Evolutionary conservation across 2,888 invertebrate species (phyloP).

Genomic region (Linnaemya tessellans): DNA sequence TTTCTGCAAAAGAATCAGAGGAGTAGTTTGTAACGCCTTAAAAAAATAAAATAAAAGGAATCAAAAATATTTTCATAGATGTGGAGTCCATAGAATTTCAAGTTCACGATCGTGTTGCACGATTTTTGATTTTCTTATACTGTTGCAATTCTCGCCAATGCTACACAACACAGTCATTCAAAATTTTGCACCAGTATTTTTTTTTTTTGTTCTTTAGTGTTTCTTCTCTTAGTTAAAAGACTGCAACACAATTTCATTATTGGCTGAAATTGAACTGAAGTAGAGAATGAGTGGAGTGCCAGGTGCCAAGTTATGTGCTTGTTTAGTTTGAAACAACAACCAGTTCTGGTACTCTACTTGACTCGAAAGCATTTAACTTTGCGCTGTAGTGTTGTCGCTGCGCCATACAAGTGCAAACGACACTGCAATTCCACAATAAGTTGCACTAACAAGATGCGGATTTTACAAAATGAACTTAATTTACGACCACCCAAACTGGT

Average conservation of each 20-base stretch:
- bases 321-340: slow-evolving; percentile 33
- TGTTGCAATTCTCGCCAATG: slow-evolving; percentile 30
- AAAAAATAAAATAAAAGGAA: slow-evolving; percentile 33
- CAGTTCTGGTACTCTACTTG: slow-evolving; percentile 43
- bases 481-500: slow-evolving; percentile 73
- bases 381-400: not conserved
- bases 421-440: slow-evolving; percentile 40
- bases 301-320: slow-evolving; percentile 63
- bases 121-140: slow-evolving; percentile 51
- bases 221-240: not conserved
- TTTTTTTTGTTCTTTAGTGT: not conserved
- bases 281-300: slow-evolving; percentile 46
- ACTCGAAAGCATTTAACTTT: slow-evolving; percentile 34
- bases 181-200: slow-evolving; percentile 15
- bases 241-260: slow-evolving; percentile 38
- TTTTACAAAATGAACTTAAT: slow-evolving; percentile 69
- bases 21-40: slow-evolving; percentile 63
- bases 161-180: not conserved
- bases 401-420: slow-evolving; percentile 28
- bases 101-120: slow-evolving; percentile 68
- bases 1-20: slow-evolving; percentile 52
- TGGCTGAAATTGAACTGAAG: slow-evolving; percentile 23
- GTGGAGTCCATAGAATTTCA: slow-evolving; percentile 57
- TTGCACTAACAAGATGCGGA: slow-evolving; percentile 68
- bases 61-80: slow-evolving; percentile 33